These are phyloP conservation scores for Tribolium castaneum DNA, from an alignment of 1,140 invertebrate genomes.

Conservation along the genomic window DNA sequence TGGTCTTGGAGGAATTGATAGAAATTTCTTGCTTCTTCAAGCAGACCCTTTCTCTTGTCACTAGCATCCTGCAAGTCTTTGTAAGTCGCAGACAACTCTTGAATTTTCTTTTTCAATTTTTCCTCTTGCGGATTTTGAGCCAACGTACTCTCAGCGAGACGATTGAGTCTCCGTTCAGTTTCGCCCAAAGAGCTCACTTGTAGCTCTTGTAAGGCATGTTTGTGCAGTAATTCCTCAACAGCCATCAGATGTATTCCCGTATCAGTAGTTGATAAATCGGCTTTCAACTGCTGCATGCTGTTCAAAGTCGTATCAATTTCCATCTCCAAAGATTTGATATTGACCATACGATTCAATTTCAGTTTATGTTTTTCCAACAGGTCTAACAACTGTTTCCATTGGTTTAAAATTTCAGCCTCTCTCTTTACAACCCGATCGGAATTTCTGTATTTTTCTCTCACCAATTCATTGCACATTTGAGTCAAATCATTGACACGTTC, in stretches of 20 bases:
- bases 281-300: slow-evolving; percentile 84
- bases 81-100: slow-evolving; percentile 56
- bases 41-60: slow-evolving; percentile 79
- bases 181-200: slow-evolving; percentile 90
- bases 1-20: slow-evolving; percentile 96
- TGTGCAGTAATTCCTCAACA: slow-evolving; percentile 93
- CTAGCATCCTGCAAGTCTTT: slow-evolving; percentile 64
- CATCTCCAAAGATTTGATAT: slow-evolving; percentile 85
- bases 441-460: slow-evolving; percentile 92
- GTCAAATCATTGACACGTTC: slow-evolving; percentile 95
- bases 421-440: slow-evolving; percentile 84
- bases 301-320: slow-evolving; percentile 92
- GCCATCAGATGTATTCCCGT: slow-evolving; percentile 91
- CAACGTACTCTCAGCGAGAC: slow-evolving; percentile 70
- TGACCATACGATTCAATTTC: slow-evolving; percentile 81
- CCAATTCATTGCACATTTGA: slow-evolving; percentile 90
- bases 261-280: slow-evolving; percentile 87
- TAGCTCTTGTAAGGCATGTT: slow-evolving; percentile 91
- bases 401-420: slow-evolving; percentile 87
- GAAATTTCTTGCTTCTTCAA: slow-evolving; percentile 93
- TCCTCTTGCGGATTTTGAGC: slow-evolving; percentile 59
- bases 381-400: slow-evolving; percentile 88
- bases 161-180: slow-evolving; percentile 79
- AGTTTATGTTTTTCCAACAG: slow-evolving; percentile 88
- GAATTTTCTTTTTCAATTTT: slow-evolving; percentile 57